Base-by-base conservation (phyloP, 2,888 invertebrate species). In the Phortica okadai region DNA sequence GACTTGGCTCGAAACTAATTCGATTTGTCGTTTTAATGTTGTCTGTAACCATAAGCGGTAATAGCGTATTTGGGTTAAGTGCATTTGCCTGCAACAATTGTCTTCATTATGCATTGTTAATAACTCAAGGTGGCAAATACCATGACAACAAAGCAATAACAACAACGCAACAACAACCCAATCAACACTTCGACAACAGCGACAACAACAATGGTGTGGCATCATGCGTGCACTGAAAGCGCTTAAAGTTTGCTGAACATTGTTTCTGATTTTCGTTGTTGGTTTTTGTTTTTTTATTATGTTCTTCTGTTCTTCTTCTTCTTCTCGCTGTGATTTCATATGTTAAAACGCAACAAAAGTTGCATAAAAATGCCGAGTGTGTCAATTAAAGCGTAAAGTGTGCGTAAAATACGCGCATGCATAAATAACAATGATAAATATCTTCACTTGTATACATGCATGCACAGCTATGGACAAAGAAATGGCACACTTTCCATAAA, bases 351-450 rank as follows among this genome's bases (percentile, higher is more conserved):
- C 25, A 72, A 16, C 33, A 72, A 72, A 72, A 72, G 14, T 50
- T 56, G 54, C 50, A 72, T 56, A 72, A 72, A 72, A 72, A 72
- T 72, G 54, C 70, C 70, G 45, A 72, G 56, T 56, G 70, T 72
- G 70, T 72, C 70, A 72, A 72, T 72, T 72, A 72, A 72, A 72
- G 70, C 11, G 70, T 72, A 56, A 69, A 64, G 42, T 16, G 42
- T 59, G 59, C 56, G 62, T 21, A 25, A 74, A 66, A 41, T 45
- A 72, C 33, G 56, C 21, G 25, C 14, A 41, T 44, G 54, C 64
- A 64, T 16, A 44, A 72, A 72, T 77, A 70, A 50, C 62, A 64
- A 74, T 44, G 74, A 62, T 74, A 73, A 45, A 74, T 74, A 73
- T 76, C 41, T 56, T 54, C 54, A 56, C 73, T 16, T 58, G 64